Base-by-base conservation (phyloP, 1,140 invertebrate species). In the Varroa destructor region DNA sequence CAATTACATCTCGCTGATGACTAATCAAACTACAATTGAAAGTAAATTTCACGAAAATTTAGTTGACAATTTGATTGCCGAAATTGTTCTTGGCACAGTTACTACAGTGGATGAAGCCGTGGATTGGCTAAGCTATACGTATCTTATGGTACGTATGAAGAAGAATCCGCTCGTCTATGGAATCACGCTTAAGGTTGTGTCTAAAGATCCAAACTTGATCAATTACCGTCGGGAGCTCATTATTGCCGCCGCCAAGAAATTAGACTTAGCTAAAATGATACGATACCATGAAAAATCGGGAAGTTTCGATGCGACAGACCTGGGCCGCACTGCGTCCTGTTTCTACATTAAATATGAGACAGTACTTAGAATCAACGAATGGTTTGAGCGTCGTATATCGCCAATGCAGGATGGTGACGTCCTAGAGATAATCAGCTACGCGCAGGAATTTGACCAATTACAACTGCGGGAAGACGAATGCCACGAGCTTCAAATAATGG, bases 271-370 rank as follows among this genome's bases (percentile, higher is more conserved):
- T 0, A 84, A 86, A 74, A 97, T 99, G 95, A 87, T 99, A 75
- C 83, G 95, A 1, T 99, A 88, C 78, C 89, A 93, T 81, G 84
- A 87, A 73, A 81, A 82, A 64, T 92, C 89, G 8, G 89, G 89
- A 36, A 89, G 90, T 78, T 83, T 97, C 36, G 85, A 86, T 76
- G 82, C 89, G 0, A 91, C 86, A 73, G 94, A 98, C 82, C 81
- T 96, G 57, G 97, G 97, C 0, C 84, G 96, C 72, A 97, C 91
- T 67, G 93, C 96, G 0, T 96, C 93, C 78, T 91, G 97, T 80
- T 99, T 89, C 81, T 99, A 99, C 79, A 92, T 99, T 56, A 97
- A 95, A 76, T 92, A 92, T 79, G 91, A 95, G 76, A 98, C 95
- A 0, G 88, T 99, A 75, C 89, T 94, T 80, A 86, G 88, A 55